Evolutionary conservation across 35 echinoderm and acorn worm species (phyloP).

Genomic region (Lytechinus variegatus): DNA sequence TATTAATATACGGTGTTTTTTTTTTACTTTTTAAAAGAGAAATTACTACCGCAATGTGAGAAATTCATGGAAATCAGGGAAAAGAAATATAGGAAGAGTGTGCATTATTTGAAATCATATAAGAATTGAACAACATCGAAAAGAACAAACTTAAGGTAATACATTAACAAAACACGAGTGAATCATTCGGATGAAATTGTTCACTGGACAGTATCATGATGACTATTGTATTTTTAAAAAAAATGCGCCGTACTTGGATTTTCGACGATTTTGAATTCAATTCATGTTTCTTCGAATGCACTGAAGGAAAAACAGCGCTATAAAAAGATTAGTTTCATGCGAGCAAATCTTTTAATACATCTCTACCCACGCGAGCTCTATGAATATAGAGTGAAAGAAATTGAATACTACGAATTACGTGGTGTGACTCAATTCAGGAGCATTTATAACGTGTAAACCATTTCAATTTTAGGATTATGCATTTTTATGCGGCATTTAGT

Average conservation of each 20-base stretch:
- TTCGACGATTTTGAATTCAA: neutral
- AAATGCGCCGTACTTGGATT: neutral
- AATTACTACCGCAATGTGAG: too few relatives aligned
- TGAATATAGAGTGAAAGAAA: neutral
- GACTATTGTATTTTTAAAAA: neutral
- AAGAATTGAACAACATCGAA: neutral
- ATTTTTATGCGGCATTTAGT: too few relatives aligned
- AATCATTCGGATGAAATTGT: neutral
- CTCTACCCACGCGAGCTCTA: neutral
- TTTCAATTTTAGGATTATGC: too few relatives aligned
- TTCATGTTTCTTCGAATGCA: neutral
- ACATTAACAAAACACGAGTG: neutral
- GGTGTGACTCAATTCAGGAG: too few relatives aligned
- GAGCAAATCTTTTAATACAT: neutral
- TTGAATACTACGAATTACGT: neutral
- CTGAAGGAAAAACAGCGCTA: neutral
- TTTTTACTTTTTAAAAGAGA: too few relatives aligned
- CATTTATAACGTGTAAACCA: too few relatives aligned
- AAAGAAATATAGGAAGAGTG: neutral
- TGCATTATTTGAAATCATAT: neutral
- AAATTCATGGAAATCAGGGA: neutral
- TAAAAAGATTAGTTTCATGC: neutral
- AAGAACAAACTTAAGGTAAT: neutral
- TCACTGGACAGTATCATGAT: neutral
- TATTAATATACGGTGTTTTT: too few relatives aligned